Conservation (phyloP, 2,888 invertebrate genomes). For the Thereva nobilitata region DNA sequence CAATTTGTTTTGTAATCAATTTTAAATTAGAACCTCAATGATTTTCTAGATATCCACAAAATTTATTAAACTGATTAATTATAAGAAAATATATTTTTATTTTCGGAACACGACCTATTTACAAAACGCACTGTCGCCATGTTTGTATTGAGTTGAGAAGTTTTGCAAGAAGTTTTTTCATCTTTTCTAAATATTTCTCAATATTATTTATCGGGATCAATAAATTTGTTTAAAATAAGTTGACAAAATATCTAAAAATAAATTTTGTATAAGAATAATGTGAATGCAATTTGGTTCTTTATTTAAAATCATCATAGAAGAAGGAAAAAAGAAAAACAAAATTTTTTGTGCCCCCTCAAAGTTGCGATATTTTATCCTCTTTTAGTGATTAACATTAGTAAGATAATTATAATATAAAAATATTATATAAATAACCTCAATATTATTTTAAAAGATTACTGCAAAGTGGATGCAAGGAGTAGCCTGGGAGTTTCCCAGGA, state of each 20-base stretch:
- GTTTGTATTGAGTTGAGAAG: constrained; percentile 29
- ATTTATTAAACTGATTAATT: too few relatives aligned
- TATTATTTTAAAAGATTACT: constrained; percentile 47
- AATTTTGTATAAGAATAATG: too few relatives aligned
- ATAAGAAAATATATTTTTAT: too few relatives aligned
- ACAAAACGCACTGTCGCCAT: constrained; percentile 24
- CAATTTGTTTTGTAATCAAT: too few relatives aligned
- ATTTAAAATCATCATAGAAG: not conserved
- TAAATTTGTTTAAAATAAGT: constrained; percentile 14
- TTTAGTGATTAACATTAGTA: not conserved
- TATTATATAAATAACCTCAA: not conserved
- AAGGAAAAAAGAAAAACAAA: constrained; percentile 13
- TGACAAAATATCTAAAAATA: not conserved
- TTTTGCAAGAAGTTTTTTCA: constrained; percentile 17
- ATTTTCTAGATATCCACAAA: too few relatives aligned
- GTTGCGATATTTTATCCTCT: constrained; percentile 1
- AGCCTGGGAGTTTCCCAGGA: constrained; percentile 58
- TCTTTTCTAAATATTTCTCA: constrained; percentile 17
- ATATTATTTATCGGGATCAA: constrained; percentile 7
- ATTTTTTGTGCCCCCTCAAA: constrained; percentile 14
- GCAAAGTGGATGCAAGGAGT: constrained; percentile 57
- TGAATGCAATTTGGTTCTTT: too few relatives aligned
- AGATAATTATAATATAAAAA: not conserved
- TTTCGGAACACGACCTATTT: too few relatives aligned
- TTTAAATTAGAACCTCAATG: too few relatives aligned